Evolutionary conservation across 2,888 invertebrate genomes (phyloP), one percentile per base, ranked within the genome.

Genomic region (Cyrtodaria siliqua): DNA sequence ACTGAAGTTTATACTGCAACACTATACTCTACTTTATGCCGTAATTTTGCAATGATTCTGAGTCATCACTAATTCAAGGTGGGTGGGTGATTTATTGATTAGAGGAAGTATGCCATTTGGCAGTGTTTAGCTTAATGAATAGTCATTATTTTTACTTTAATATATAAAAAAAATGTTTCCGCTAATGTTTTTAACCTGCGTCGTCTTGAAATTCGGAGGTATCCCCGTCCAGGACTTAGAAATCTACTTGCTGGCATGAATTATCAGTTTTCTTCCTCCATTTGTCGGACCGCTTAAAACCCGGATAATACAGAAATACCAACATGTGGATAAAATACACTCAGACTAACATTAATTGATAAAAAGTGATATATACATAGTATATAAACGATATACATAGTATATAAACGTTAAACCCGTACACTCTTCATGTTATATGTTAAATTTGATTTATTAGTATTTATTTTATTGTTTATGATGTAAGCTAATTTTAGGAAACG

Each of bases 231-330:
- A n/a, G 76, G 66, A 49, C 72, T 72, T 40, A 66, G 66, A 73
- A 72, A 80, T 72, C 66, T 73, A 20, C 61, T 68, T 38, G 69
- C 50, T 72, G 64, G 72, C 80, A 80, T 80, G 69, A 62, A 76
- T 75, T 75, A 60, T 70, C 42, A 27, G 62, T 18, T 59, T 67
- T 59, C 67, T 75, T 79, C 79, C 79, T 52, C 79, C 79, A 79
- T 79, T 67, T 55, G 71, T 60, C 26, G 16, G 23, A 59, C 47
- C 67, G 79, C 74, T 70, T 74, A 69, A 8, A 27, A 12, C 61
- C 20, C 8, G 12, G 20, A 70, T 9, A 70, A 64, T 52, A 40
- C 12, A 38, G 40, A 63, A 55, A 60, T 33, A 56, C 16, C 20
- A 44, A 9, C 6, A 44, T 9, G n/a, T 44, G 20, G 16, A 18